A percentile compares a stretch with the other conserved stretches of the same genome.
Conservation (phyloP, 2,888 invertebrate species). For the Phorcus lineatus region DNA sequence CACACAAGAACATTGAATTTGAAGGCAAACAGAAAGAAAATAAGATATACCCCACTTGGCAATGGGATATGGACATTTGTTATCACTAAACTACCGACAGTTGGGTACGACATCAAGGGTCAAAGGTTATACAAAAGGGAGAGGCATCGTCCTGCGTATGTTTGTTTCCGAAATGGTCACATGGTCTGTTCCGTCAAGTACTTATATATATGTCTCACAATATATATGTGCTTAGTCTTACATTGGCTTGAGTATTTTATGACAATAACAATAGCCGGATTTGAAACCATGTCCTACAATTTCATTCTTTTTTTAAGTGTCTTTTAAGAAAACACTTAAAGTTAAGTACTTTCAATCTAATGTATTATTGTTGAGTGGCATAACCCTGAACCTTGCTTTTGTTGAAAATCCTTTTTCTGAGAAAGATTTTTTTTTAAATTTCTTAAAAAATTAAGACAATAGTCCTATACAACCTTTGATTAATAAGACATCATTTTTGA, state of each 20-base stretch:
- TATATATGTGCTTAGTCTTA: background rate
- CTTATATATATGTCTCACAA: background rate
- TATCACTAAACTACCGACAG: constrained; percentile 5
- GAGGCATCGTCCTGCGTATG: background rate
- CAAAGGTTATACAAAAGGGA: constrained; percentile 10
- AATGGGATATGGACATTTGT: constrained; percentile 12
- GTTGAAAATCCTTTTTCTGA: too few relatives aligned
- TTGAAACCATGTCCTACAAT: background rate
- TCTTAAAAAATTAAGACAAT: too few relatives aligned
- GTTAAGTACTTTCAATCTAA: too few relatives aligned
- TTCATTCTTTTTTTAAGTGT: background rate
- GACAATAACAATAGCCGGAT: background rate
- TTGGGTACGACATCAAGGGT: background rate
- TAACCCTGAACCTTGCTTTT: too few relatives aligned
- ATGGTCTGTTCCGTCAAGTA: background rate
- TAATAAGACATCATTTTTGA: too few relatives aligned
- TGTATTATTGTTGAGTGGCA: too few relatives aligned
- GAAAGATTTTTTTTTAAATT: too few relatives aligned
- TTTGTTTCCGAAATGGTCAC: background rate
- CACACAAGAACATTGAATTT: background rate
- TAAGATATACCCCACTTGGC: constrained; percentile 19
- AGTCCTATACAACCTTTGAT: too few relatives aligned
- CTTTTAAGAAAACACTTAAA: too few relatives aligned
- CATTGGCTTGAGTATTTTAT: background rate
- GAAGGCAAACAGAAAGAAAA: background rate